These are phyloP conservation scores for Apocheima hispidaria DNA, from an alignment of 2,888 invertebrate genomes.

Conservation along the genomic window DNA sequence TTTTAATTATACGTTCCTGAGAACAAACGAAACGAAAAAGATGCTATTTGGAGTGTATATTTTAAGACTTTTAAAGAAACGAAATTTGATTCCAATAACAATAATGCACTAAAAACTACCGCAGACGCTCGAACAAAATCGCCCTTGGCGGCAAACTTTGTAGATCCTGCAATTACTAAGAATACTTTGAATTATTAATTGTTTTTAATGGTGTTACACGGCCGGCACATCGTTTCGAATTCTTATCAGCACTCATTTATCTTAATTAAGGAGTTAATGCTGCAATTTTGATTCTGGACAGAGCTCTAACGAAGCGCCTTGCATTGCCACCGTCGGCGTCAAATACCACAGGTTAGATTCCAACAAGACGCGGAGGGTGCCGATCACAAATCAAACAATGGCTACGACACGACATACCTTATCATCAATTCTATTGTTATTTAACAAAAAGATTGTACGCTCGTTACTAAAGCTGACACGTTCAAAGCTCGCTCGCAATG, in stretches of 20 bases:
- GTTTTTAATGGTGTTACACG: slow-evolving; percentile 63
- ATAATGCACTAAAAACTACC: slow-evolving; percentile 44
- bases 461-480: slow-evolving; percentile 65
- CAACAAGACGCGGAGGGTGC: slow-evolving; percentile 63
- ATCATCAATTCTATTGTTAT: slow-evolving; percentile 70
- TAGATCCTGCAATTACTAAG: slow-evolving; percentile 28
- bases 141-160: slow-evolving; percentile 48
- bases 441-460: slow-evolving; percentile 64
- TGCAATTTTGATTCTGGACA: slow-evolving; percentile 77
- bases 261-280: slow-evolving; percentile 80
- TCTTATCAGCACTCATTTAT: slow-evolving; percentile 80
- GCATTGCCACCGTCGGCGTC: slow-evolving; percentile 78
- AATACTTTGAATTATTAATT: slow-evolving; percentile 43
- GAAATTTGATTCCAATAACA: slow-evolving; percentile 32
- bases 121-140: slow-evolving; percentile 42
- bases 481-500: slow-evolving; percentile 21
- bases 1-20: slow-evolving; percentile 32
- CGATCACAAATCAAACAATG: slow-evolving; percentile 79
- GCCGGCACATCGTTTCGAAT: slow-evolving; percentile 68
- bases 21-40: slow-evolving; percentile 6
- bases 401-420: slow-evolving; percentile 66
- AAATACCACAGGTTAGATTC: slow-evolving; percentile 74
- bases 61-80: slow-evolving; percentile 9
- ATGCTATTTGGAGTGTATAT: slow-evolving; percentile 35
- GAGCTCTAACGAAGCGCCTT: slow-evolving; percentile 72